These are phyloP conservation scores for Flexamia atlantica DNA, from an alignment of 2,888 invertebrate species.

Conservation along the genomic window DNA sequence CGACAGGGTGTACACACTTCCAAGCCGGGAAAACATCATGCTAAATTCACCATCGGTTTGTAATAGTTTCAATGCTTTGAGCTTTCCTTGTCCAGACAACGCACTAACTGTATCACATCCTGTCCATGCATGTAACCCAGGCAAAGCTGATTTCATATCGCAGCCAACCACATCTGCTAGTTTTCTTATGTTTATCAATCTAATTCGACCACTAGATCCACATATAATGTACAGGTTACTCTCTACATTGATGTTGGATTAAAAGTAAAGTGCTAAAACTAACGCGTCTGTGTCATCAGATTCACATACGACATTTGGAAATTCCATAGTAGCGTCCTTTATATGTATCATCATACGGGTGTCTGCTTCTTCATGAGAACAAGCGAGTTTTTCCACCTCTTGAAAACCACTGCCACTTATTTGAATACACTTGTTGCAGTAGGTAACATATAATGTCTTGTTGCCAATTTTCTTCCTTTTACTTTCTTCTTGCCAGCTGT, in stretches of 20 bases:
- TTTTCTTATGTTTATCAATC: slow-evolving; percentile 20
- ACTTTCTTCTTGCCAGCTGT: slow-evolving; percentile 30
- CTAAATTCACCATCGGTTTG: slow-evolving; percentile 4
- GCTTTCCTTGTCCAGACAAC: slow-evolving; percentile 34
- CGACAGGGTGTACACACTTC: not conserved
- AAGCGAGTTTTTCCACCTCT: slow-evolving; percentile 26
- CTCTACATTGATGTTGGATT: slow-evolving; percentile 1
- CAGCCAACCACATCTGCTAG: slow-evolving; percentile 3
- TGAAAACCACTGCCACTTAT: slow-evolving; percentile 47
- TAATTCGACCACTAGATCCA: slow-evolving; percentile 23
- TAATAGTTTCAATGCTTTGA: slow-evolving; percentile 7
- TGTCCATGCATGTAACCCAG: slow-evolving; percentile 21
- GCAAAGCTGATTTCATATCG: slow-evolving; percentile 27
- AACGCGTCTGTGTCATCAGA: slow-evolving; percentile 39
- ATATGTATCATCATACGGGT: slow-evolving; percentile 23
- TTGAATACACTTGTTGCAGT: slow-evolving; percentile 17
- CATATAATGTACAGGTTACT: not conserved
- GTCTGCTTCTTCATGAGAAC: slow-evolving; percentile 27
- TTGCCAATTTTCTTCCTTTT: slow-evolving; percentile 33
- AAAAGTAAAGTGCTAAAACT: slow-evolving; percentile 1
- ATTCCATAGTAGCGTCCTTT: slow-evolving; percentile 42
- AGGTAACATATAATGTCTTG: slow-evolving; percentile 36
- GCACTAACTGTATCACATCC: slow-evolving; percentile 39
- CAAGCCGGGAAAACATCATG: slow-evolving; percentile 19
- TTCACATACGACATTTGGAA: slow-evolving; percentile 27